These are phyloP conservation scores for Apoda limacodes DNA, from an alignment of 2,888 invertebrate species.

Conservation along the genomic window DNA sequence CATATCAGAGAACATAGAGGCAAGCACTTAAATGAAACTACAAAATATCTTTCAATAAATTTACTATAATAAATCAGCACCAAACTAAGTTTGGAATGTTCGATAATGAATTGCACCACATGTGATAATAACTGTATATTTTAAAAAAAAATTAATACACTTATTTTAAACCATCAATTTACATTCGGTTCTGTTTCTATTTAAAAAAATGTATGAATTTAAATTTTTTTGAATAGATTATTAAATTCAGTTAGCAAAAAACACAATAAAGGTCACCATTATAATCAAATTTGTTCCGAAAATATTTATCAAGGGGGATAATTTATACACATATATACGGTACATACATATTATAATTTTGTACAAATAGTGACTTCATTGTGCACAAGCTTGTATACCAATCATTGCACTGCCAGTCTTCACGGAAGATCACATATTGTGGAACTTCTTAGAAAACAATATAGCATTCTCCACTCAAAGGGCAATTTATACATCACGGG, in stretches of 20 bases:
- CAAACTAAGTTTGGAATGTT: conserved; percentile 68
- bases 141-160: conserved; percentile 33
- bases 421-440: conserved; percentile 47
- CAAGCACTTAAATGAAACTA: conserved; percentile 52
- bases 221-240: conserved; percentile 26
- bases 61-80: conserved; percentile 63
- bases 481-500: too few species aligned
- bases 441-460: conserved; percentile 35
- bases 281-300: conserved; percentile 23
- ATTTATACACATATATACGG: not conserved
- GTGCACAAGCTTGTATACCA: conserved; percentile 41
- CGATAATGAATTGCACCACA: conserved; percentile 59
- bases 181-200: too few species aligned
- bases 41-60: conserved; percentile 46
- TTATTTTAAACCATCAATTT: too few species aligned
- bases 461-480: too few species aligned
- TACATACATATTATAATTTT: conserved; percentile 33
- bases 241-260: conserved; percentile 41
- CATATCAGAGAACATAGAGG: conserved; percentile 43
- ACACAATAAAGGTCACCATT: conserved; percentile 65
- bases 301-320: not conserved
- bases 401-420: conserved; percentile 49
- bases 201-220: too few species aligned
- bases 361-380: conserved; percentile 66
- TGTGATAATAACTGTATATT: conserved; percentile 47